Base-by-base conservation (phyloP, 2,113 vertebrate species). In the Illadopsis cleaveri region DNA sequence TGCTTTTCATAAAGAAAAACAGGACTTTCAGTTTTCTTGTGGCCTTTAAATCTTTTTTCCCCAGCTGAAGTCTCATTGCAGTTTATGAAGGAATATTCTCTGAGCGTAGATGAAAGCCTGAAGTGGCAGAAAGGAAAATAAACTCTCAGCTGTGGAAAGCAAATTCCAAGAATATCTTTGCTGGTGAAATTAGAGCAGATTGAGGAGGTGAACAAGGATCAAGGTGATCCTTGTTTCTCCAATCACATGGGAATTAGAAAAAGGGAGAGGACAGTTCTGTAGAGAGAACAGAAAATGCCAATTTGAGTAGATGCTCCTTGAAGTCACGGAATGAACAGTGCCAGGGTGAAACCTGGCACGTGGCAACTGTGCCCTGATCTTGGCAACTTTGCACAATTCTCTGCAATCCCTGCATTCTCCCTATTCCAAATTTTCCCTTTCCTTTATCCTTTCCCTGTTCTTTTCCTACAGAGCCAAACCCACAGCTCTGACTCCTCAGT, bases 261-360 rank as follows among this genome's bases (percentile, higher is more conserved):
- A 8, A 42, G 38, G 45, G 56, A 54, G 24, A 37, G 22, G 15
- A 8, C 6, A 30, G 10, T 30, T 58, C 44, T 5, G 56, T 10
- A 6, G 23, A 16, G 31, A 75, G n/a, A 40, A 13, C 18, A 58
- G 50, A 8, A 38, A 33, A 62, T 19, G 2, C 25, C 6, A 2
- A 0, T 31, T 54, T 17, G 27, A 48, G 33, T 3, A 0, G 0
- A 14, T 42, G 54, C 44, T 64, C 18, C 2, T 40, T 61, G 50
- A 58, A 27, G 16, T 11, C 1, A 5, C 33, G 42, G 38, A 35
- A 5, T 4, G 28, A 28, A 65, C 54, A 2, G 6, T 40, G 61
- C 15, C 35, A n/a, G 25, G 37, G n/a, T 44, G 24, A 51, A 33
- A 17, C 7, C 1, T 13, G 53, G 21, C 71, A 21, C 2, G 0